phyloP scores from a whole-genome alignment of 2,113 vertebrate species.

The Chionodraco myersi region DNA sequence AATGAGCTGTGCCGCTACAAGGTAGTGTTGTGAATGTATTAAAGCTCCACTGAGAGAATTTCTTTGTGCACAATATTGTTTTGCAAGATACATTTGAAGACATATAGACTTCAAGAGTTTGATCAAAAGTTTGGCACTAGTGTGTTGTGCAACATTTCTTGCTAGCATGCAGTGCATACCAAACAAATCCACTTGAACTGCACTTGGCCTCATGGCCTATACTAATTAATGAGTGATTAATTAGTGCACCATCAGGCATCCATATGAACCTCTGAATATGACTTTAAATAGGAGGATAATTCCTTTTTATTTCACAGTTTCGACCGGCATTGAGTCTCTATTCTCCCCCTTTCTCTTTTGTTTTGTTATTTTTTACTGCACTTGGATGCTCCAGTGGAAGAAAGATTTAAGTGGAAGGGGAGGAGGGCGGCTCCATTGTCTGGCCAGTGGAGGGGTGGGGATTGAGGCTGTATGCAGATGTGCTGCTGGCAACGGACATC shows the following conservation, averaged over 20 bases:
- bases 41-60: slow-evolving; percentile 1
- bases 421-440: slow-evolving; percentile 77
- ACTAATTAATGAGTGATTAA: slow-evolving; percentile 54
- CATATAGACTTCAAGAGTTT: slow-evolving; percentile 26
- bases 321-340: slow-evolving; percentile 37
- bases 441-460: slow-evolving; percentile 78
- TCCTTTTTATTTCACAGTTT: slow-evolving; percentile 25
- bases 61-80: background rate
- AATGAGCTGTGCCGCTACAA: slow-evolving; percentile 22
- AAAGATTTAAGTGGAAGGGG: slow-evolving; percentile 72
- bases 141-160: slow-evolving; percentile 21
- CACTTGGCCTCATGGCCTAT: slow-evolving; percentile 18
- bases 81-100: background rate
- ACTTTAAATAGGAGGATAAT: background rate
- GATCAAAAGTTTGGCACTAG: slow-evolving; percentile 54
- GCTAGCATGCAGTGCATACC: background rate
- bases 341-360: slow-evolving; percentile 10
- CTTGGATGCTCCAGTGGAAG: slow-evolving; percentile 69
- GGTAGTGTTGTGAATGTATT: background rate
- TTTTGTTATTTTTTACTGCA: slow-evolving; percentile 31
- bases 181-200: slow-evolving; percentile 28
- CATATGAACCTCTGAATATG: slow-evolving; percentile 31
- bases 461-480: slow-evolving; percentile 82
- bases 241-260: slow-evolving; percentile 43
- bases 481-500: slow-evolving; percentile 80